Evolutionary conservation across 64 coral and sea anemone genomes (phyloP), one percentile per base, ranked within the genome.

Genomic region (Trachythela sp.): DNA sequence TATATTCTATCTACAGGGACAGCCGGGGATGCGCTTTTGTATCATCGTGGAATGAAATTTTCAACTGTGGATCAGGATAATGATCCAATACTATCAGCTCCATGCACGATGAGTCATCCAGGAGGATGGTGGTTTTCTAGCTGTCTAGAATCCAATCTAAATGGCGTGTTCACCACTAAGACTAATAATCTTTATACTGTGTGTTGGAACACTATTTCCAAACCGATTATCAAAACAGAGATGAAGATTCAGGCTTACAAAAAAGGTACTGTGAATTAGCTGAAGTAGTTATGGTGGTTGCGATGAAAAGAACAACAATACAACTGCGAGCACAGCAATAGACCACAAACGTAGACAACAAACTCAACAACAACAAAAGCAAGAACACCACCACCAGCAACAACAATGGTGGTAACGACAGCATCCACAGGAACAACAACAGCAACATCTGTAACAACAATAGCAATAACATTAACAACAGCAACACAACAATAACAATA

Each of bases 11-110:
- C 11, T 11, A 45, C 42, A 68, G 59, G 59, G 5, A n/a, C 59
- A 31, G 59, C 59, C 2, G 59, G 59, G 2, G 59, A 68, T 31
- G 3, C 59, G 18, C 30, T 68, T 31, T n/a, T 5, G 5, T n/a
- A 31, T n/a, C 59, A 68, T 68, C 59, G 59, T 8, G 59, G 59
- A 68, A 68, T 68, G 59, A 68, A 68, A 31, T 68, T 68, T 68
- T 68, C 59, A 5, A 68, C 59, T 5, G 30, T 68, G 18, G 59
- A 68, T 14, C 6, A 68, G 59, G 59, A 6, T 68, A 22, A 68
- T 31, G 4, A 6, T 45, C 42, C 42, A 11, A 45, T 6, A 22
- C 59, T n/a, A 68, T 31, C 59, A 6, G 59, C 5, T 45, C 4
- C 20, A 6, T 68, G 59, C 30, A 31, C 59, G 20, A 68, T 2